Evolutionary conservation across 2,888 invertebrate genomes (phyloP), one percentile per base, ranked within the genome.

Genomic region (Drosophila hamatofila): DNA sequence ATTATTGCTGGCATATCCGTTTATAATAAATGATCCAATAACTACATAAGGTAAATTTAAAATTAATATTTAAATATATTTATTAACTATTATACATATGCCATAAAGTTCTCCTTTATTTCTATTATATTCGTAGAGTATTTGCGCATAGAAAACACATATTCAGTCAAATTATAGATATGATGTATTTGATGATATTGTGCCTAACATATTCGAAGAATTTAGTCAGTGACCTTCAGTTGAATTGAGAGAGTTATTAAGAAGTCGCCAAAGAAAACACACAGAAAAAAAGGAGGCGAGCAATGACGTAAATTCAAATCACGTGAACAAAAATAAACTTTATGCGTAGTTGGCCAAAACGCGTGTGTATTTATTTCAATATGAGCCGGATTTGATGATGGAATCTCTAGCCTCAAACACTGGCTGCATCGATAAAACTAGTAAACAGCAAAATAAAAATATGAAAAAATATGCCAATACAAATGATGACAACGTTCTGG

Each of bases 391-490:
- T 35, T 37, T 49, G 56, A 52, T 69, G 62, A 52, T 39, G 51
- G 56, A 61, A 69, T 70, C 35, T 9, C 23, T 35, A 18, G 35
- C 35, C 35, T 35, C 35, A 35, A 16, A 35, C 35, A 35, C 35
- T 35, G 48, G 27, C 48, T 37, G 54, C 54, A 54, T 48, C 21
- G 18, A 55, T 30, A 37, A 41, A 25, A 39, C 27, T 33, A 23
- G 51, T 46, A 66, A 65, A 54, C 65, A 66, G 39, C 37, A 27
- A 63, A 62, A 48, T 42, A 60, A 35, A 52, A 55, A 21, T 25
- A 25, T 11, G 25, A 42, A 42, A 37, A 37, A 63, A 74, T 58
- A 51, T 67, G 67, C 30, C 55, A 71, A 75, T 71, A 44, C 41
- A 67, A 67, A 66, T 62, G 48, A 59, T 42, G 76, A 25, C 27